A percentile compares a stretch with the other conserved stretches of the same genome.
Evolutionary conservation across 2,888 invertebrate genomes (phyloP).

Genomic region (Drosophila paracracens): DNA sequence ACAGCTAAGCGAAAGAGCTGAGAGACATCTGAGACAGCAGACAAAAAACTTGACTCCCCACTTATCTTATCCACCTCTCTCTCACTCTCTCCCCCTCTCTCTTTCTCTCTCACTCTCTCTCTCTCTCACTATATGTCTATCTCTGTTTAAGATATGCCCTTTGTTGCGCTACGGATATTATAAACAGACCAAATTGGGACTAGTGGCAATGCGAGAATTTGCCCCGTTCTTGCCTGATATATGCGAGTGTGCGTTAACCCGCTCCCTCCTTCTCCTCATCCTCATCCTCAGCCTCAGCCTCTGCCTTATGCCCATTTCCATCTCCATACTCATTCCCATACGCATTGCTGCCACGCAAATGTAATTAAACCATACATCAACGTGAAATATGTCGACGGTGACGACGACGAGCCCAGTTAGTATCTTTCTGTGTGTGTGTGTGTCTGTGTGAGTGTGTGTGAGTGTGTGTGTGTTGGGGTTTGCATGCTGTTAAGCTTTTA

Average conservation of each 20-base stretch:
- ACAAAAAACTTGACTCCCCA: constrained; percentile 1
- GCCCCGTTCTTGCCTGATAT: constrained; percentile 19
- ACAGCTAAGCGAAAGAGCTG: constrained; percentile 75
- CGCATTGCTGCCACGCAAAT: constrained; percentile 75
- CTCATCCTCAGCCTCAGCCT: not conserved
- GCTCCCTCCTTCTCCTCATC: constrained; percentile 4
- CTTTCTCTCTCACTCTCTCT: not conserved
- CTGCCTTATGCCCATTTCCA: not conserved
- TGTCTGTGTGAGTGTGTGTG: constrained; percentile 2
- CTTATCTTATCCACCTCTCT: not conserved
- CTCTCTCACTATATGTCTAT: no score
- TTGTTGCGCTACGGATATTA: constrained; percentile 32
- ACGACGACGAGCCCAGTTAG: constrained; percentile 59
- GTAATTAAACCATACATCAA: constrained; percentile 81
- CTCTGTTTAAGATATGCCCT: not conserved
- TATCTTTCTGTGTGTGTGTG: constrained; percentile 14
- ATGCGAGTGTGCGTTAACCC: constrained; percentile 39
- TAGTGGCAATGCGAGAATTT: constrained; percentile 25
- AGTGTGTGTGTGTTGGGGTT: not conserved
- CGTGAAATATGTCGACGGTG: constrained; percentile 75
- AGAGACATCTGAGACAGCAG: constrained; percentile 51
- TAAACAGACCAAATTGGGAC: constrained; percentile 52
- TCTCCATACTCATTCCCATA: constrained; percentile 15
- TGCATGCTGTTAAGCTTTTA: constrained; percentile 34
- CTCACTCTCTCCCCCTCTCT: not conserved